Conservation (phyloP, 2,797 vertebrate genomes). For the Nannoperca australis region DNA sequence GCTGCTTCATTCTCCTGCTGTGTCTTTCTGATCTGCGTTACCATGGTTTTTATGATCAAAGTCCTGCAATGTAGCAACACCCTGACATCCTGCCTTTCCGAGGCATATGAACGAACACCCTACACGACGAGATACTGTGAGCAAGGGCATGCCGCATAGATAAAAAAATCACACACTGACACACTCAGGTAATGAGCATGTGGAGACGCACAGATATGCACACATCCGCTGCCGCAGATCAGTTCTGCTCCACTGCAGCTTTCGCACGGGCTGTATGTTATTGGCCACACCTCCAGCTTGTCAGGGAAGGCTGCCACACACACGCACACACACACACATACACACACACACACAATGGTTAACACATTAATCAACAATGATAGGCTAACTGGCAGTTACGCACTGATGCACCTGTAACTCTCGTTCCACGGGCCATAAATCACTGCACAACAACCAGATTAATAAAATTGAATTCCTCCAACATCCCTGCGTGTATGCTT, state of each 20-base stretch:
- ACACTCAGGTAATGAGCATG: slow-evolving; percentile 34
- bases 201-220: slow-evolving; percentile 21
- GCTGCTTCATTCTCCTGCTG: slow-evolving; percentile 53
- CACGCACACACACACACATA: too few species aligned
- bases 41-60: slow-evolving; percentile 80
- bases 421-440: slow-evolving; percentile 70
- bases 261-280: slow-evolving; percentile 44
- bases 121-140: background rate
- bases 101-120: slow-evolving; percentile 24
- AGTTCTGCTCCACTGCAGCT: slow-evolving; percentile 55
- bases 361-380: slow-evolving; percentile 71
- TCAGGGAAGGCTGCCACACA: slow-evolving; percentile 26
- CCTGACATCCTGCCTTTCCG: slow-evolving; percentile 33
- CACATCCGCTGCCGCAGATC: slow-evolving; percentile 41
- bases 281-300: slow-evolving; percentile 47
- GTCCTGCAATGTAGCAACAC: slow-evolving; percentile 30
- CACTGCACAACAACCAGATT: slow-evolving; percentile 70
- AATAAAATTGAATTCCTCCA: slow-evolving; percentile 76
- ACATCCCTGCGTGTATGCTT: slow-evolving; percentile 17
- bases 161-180: slow-evolving; percentile 25
- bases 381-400: slow-evolving; percentile 66
- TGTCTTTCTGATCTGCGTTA: slow-evolving; percentile 62
- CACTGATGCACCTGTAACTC: slow-evolving; percentile 80
- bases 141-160: background rate
- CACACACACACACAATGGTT: slow-evolving; percentile 42